Base-by-base conservation (phyloP, 1,140 invertebrate genomes). In the Nomia melanderi region DNA sequence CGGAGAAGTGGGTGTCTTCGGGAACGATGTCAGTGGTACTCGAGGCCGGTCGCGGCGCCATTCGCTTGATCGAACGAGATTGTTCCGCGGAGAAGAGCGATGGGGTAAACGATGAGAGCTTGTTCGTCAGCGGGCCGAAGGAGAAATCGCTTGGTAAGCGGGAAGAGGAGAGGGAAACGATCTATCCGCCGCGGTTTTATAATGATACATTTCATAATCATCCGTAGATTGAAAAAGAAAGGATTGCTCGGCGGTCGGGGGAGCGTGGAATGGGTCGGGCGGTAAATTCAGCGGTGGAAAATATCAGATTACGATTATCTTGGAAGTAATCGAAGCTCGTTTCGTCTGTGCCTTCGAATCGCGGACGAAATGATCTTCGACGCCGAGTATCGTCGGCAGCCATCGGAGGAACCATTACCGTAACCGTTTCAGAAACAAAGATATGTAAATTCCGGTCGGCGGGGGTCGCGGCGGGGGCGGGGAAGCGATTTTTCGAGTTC, bases 241-340 rank as follows among this genome's bases (percentile, higher is more conserved):
- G 72, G 36, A 56, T 57, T 57, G 36, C 23, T 9, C n/a, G 29
- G 0, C 23, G 0, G 4, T 1, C 3, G 1, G 7, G 27, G 25
- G 25, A 6, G 20, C 9, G 50, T 56, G 29, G 56, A 74, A 31
- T 66, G 14, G 8, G 17, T 23, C 2, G n/a, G 25, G n/a, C 9
- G 1, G 39, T 74, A 56, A 56, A 74, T 74, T 66, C 39, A 33
- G 8, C 14, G 20, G 25, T 20, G 50, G 60, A 7, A 66, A 66
- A 56, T 75, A 75, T 75, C 72, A 31, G 50, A 36, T 75, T 75
- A 66, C 72, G 57, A 75, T 75, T 66, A 75, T 75, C 72, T 56
- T 5, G 6, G 63, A 17, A 75, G 57, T 56, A 56, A 67, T 75
- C 72, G 31, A 33, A 25, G 27, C 71, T 39, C 29, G 2, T 56